Conservation (phyloP, 2,888 invertebrate species). For the Cyclophora punctaria region DNA sequence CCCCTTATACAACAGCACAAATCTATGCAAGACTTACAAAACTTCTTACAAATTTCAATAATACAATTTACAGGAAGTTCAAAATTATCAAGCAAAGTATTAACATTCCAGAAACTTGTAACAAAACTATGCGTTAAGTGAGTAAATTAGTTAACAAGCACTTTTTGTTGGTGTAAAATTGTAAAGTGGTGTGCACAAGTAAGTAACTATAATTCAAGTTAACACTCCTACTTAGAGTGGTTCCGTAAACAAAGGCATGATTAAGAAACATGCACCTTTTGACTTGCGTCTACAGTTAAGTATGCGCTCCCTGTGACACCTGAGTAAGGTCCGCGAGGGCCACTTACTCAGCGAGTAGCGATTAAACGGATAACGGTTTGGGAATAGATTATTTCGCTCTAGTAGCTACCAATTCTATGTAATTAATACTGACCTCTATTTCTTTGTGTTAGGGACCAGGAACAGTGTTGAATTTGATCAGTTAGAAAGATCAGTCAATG, state of each 20-base stretch:
- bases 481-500: too few relatives aligned
- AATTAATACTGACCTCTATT: too few relatives aligned
- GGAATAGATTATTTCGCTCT: too few relatives aligned
- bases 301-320: conserved; percentile 34
- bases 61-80: background rate
- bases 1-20: too few relatives aligned
- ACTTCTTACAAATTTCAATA: background rate
- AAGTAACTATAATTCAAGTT: conserved; percentile 34
- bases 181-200: conserved; percentile 14
- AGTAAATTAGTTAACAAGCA: conserved; percentile 25
- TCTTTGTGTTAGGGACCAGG: too few relatives aligned
- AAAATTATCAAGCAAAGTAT: conserved; percentile 7
- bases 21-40: too few relatives aligned
- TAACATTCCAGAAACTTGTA: conserved; percentile 5
- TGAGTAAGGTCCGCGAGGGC: background rate
- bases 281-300: conserved; percentile 8
- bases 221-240: conserved; percentile 26
- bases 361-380: too few relatives aligned
- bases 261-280: conserved; percentile 34
- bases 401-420: too few relatives aligned
- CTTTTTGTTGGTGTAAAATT: conserved; percentile 15
- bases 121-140: conserved; percentile 12
- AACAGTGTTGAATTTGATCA: too few relatives aligned
- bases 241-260: conserved; percentile 31
- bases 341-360: too few relatives aligned